These are phyloP conservation scores for Paracanthobrama guichenoti DNA, from an alignment of 2,113 vertebrate genomes.

Conservation along the genomic window DNA sequence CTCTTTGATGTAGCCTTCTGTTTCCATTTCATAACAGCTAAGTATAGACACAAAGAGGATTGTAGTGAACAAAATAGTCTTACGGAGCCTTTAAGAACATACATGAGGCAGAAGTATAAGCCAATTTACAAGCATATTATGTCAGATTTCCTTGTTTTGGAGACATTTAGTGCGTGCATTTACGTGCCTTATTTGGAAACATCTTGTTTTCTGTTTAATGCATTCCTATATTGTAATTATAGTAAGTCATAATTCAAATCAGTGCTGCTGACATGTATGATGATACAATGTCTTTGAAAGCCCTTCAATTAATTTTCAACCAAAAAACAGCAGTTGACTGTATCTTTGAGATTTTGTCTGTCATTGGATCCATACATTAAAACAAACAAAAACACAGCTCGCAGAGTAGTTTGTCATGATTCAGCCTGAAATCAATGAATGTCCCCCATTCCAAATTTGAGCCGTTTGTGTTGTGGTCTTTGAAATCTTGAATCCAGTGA, in stretches of 20 bases:
- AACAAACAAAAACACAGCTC: constrained; percentile 23
- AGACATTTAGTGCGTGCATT: neutral
- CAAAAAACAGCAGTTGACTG: constrained; percentile 47
- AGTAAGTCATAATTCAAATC: neutral
- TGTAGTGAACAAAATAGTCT: neutral
- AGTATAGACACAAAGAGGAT: constrained; percentile 59
- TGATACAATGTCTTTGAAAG: neutral
- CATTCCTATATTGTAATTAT: neutral
- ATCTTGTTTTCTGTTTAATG: neutral
- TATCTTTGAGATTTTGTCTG: constrained; percentile 30
- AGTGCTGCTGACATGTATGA: neutral
- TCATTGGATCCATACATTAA: constrained; percentile 57
- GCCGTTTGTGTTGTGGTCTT: neutral
- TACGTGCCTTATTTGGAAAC: neutral
- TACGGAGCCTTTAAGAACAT: neutral
- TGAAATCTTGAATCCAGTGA: constrained; percentile 7
- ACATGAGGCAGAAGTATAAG: neutral
- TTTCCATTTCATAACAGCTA: constrained; percentile 62
- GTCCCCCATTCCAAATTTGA: neutral
- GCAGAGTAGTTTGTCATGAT: constrained; percentile 18
- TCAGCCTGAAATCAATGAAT: neutral
- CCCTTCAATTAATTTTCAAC: constrained; percentile 30
- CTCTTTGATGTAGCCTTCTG: neutral
- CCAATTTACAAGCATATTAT: neutral
- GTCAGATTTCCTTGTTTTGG: neutral